Percentiles rank a stretch among this genome's conserved stretches.
These are phyloP conservation scores for Malthinus flaveolus DNA, from an alignment of 2,888 invertebrate genomes.

Conservation along the genomic window DNA sequence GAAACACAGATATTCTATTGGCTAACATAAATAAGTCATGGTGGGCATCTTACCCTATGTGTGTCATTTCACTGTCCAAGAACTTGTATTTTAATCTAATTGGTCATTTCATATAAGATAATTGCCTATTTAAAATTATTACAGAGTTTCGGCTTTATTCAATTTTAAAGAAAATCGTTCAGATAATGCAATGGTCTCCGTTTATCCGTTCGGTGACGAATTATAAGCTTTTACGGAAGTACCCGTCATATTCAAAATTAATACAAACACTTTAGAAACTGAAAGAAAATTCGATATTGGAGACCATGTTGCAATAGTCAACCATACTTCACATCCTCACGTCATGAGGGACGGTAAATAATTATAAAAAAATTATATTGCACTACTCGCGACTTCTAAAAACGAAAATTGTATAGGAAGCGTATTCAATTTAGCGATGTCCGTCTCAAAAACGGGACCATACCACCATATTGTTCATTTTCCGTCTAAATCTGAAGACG, in stretches of 20 bases:
- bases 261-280: constrained; percentile 78
- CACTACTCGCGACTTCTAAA: not conserved
- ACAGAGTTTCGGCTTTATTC: constrained; percentile 58
- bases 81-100: too few relatives aligned
- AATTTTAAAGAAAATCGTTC: constrained; percentile 66
- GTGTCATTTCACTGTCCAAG: too few relatives aligned
- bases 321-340: constrained; percentile 77
- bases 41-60: too few relatives aligned
- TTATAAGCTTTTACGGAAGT: constrained; percentile 85
- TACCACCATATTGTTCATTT: constrained; percentile 73
- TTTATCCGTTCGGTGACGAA: constrained; percentile 88
- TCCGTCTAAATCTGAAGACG: constrained; percentile 56
- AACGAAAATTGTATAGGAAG: constrained; percentile 49
- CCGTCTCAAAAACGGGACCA: constrained; percentile 67
- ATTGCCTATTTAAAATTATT: not conserved
- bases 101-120: not conserved
- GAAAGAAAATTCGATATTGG: constrained; percentile 66
- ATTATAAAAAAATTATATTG: not conserved
- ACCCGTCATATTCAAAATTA: constrained; percentile 78
- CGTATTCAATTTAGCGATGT: constrained; percentile 82
- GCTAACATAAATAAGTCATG: too few relatives aligned
- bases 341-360: constrained; percentile 60
- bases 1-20: too few relatives aligned
- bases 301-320: constrained; percentile 47
- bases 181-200: constrained; percentile 89